Conservation (phyloP, 2,113 vertebrate genomes). For the Chelonoidis abingdonii region DNA sequence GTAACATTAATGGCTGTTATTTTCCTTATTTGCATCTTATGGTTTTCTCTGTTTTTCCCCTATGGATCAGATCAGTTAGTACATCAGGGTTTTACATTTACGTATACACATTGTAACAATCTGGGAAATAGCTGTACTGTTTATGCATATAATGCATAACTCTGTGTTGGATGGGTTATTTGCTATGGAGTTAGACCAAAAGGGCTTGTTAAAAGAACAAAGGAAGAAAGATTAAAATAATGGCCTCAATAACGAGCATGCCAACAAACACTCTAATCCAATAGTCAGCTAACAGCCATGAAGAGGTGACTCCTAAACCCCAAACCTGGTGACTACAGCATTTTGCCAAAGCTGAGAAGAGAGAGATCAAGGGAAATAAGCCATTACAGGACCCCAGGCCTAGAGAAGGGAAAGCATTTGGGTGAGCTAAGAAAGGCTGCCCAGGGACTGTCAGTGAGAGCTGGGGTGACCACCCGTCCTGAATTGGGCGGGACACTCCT, state of each 20-base stretch:
- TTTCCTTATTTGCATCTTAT: background rate
- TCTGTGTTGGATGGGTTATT: background rate
- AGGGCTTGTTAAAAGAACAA: background rate
- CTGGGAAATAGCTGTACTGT: background rate
- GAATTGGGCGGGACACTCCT: too few species aligned
- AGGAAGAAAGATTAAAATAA: background rate
- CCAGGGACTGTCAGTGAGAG: background rate
- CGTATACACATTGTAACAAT: background rate
- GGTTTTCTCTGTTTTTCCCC: background rate
- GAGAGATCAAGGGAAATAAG: background rate
- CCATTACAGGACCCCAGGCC: background rate
- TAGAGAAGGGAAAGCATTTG: background rate
- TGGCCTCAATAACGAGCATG: background rate
- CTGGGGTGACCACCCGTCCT: too few species aligned
- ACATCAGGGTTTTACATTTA: background rate
- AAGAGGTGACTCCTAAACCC: background rate
- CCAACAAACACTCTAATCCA: background rate
- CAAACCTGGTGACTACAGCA: background rate
- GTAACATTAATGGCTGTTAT: background rate
- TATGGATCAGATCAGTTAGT: constrained; percentile 13
- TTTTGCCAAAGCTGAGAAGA: background rate
- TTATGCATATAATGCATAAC: background rate
- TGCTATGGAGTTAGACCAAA: background rate
- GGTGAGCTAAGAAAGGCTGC: background rate
- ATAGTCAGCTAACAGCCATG: background rate